These are phyloP conservation scores for Limnodromus scolopaceus DNA, from an alignment of 2,797 vertebrate genomes.

Conservation along the genomic window DNA sequence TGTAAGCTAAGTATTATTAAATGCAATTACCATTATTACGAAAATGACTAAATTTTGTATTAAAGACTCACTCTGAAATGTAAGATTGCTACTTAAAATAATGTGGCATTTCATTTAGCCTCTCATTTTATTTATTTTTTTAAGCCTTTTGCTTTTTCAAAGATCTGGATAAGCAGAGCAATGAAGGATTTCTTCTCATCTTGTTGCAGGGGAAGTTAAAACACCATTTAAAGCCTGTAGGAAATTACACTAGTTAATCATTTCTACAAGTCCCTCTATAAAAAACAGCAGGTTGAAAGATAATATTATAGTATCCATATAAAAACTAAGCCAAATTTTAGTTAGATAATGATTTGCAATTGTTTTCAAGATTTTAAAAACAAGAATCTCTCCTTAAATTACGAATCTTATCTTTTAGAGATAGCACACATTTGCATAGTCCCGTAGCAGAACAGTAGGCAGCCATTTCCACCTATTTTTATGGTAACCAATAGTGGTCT, in stretches of 20 bases:
- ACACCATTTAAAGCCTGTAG: not conserved
- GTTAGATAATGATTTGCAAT: not conserved
- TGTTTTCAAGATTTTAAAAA: slow-evolving; percentile 27
- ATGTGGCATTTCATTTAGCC: not conserved
- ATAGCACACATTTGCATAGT: not conserved
- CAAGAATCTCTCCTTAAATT: not conserved
- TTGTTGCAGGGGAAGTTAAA: not conserved
- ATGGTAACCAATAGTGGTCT: not conserved
- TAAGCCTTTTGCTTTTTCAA: not conserved
- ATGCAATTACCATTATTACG: not conserved
- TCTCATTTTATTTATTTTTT: not conserved
- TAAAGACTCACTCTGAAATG: not conserved
- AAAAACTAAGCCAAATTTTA: not conserved
- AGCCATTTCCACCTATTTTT: slow-evolving; percentile 17
- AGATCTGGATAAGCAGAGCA: not conserved
- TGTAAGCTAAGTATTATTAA: not conserved
- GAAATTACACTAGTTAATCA: not conserved
- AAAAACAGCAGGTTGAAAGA: not conserved
- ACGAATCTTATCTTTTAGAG: not conserved
- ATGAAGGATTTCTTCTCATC: not conserved
- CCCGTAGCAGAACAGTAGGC: not conserved
- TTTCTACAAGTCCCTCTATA: not conserved
- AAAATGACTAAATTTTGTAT: not conserved
- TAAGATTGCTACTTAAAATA: slow-evolving; percentile 12
- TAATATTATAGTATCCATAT: not conserved